Evolutionary conservation across 1,140 invertebrate genomes (phyloP).

Genomic region (Adelges cooleyi): DNA sequence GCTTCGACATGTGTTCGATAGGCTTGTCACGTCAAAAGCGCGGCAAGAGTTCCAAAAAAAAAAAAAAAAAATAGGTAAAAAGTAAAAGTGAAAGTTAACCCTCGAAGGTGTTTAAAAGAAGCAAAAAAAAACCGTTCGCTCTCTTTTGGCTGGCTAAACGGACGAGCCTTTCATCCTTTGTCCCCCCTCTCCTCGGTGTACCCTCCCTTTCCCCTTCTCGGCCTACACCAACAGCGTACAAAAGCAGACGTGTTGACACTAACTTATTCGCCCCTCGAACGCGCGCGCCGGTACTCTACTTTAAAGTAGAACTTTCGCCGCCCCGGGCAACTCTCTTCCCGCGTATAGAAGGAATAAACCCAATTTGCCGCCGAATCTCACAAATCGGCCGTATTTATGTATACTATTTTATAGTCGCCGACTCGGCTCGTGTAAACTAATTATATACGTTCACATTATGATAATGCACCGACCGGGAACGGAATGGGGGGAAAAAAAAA

Average conservation of each 20-base stretch:
- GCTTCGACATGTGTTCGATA: too few species aligned
- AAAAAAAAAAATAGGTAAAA: too few species aligned
- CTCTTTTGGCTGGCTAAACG: not conserved
- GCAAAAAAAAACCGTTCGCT: not conserved
- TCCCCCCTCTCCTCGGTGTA: not conserved
- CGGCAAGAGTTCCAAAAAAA: too few species aligned
- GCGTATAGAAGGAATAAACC: too few species aligned
- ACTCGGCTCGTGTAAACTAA: not conserved
- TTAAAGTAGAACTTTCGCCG: not conserved
- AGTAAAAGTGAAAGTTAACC: not conserved
- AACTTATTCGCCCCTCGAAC: conserved; percentile 23
- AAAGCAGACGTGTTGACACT: conserved; percentile 22
- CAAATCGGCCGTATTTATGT: conserved; percentile 14
- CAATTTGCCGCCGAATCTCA: conserved; percentile 24
- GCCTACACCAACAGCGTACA: not conserved
- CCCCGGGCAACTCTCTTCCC: not conserved
- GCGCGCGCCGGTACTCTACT: not conserved
- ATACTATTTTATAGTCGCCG: too few species aligned
- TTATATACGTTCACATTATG: conserved; percentile 3
- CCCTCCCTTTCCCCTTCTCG: too few species aligned
- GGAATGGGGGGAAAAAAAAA: not conserved
- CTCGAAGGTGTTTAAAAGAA: not conserved
- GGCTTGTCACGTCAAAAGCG: conserved; percentile 5
- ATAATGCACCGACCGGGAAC: not conserved
- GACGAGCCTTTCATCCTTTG: not conserved